Evolutionary conservation across 53 echinoderm and acorn worm species (phyloP).

Genomic region (Arbacia lixula): DNA sequence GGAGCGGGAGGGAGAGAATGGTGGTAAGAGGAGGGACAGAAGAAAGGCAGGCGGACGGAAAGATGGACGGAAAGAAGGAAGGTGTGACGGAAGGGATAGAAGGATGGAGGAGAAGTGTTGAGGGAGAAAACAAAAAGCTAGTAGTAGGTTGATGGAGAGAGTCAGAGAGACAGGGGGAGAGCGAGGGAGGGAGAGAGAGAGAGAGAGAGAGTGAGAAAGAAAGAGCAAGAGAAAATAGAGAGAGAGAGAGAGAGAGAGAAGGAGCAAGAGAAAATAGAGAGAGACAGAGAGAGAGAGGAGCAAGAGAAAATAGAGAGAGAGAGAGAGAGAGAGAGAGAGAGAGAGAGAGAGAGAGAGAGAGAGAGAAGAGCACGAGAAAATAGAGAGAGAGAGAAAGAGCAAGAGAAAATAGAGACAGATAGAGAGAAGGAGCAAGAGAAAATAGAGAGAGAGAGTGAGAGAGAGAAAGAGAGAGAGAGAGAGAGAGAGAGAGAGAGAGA

Average conservation of each 20-base stretch:
- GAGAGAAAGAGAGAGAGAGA: too few species aligned
- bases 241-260: not conserved
- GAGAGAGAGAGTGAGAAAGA: too few species aligned
- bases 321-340: not conserved
- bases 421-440: too few species aligned
- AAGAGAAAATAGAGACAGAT: too few species aligned
- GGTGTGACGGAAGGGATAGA: not conserved
- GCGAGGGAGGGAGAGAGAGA: not conserved
- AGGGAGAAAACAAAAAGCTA: not conserved
- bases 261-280: not conserved
- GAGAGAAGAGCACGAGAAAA: too few species aligned
- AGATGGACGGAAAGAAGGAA: not conserved
- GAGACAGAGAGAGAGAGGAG: not conserved
- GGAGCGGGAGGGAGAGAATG: not conserved
- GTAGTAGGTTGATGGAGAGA: not conserved
- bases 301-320: not conserved
- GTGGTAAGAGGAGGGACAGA: not conserved
- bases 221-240: not conserved
- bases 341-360: slow-evolving; percentile 1
- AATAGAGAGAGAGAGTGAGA: too few species aligned
- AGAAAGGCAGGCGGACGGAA: not conserved
- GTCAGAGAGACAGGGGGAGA: not conserved
- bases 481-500: too few species aligned
- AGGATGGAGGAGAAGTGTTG: not conserved
- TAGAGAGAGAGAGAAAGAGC: not conserved